Evolutionary conservation across 2,797 vertebrate species (phyloP).

Genomic region (Loris lydekkerianus): DNA sequence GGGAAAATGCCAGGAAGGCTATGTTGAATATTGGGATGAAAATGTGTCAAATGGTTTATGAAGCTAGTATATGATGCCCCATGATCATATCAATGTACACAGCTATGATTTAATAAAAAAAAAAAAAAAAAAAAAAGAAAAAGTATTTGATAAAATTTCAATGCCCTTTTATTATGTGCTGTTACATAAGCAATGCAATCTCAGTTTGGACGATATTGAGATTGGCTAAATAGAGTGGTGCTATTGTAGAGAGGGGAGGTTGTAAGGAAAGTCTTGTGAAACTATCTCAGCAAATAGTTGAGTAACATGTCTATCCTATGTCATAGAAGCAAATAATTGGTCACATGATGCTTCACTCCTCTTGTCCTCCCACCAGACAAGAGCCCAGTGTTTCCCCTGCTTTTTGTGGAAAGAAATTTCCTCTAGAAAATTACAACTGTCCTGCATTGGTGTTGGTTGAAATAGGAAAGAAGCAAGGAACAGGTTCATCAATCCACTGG

Average conservation of each 20-base stretch:
- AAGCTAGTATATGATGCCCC: too few species aligned
- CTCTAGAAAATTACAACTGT: background rate
- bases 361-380: background rate
- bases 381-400: background rate
- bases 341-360: background rate
- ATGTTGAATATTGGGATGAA: too few species aligned
- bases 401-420: background rate
- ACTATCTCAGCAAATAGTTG: background rate
- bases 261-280: background rate
- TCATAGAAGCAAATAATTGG: background rate
- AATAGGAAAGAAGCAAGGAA: background rate
- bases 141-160: slow-evolving; percentile 60
- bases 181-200: background rate
- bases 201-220: background rate
- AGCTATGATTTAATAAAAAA: too few species aligned
- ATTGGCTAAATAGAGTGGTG: background rate
- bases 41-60: too few species aligned
- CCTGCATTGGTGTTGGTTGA: background rate
- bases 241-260: background rate
- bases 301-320: background rate
- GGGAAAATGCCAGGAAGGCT: too few species aligned
- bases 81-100: too few species aligned
- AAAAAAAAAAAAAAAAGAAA: too few species aligned
- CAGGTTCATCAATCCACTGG: background rate
- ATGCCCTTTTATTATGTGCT: background rate